These are phyloP conservation scores for Calypte anna DNA, from an alignment of 2,113 vertebrate species.

Conservation along the genomic window DNA sequence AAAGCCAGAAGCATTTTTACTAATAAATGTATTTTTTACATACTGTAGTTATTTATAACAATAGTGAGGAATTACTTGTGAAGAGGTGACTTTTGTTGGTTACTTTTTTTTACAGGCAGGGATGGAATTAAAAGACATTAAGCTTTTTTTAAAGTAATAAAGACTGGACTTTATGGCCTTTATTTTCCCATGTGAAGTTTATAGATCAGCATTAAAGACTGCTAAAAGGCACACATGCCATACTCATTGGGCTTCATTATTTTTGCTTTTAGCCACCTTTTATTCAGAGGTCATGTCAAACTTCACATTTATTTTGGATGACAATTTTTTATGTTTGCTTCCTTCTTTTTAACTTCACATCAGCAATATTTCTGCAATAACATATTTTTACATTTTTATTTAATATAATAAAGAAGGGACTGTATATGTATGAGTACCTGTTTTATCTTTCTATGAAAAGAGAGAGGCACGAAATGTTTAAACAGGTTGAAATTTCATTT, in stretches of 20 bases:
- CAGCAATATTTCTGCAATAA: not conserved
- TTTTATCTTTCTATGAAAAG: not conserved
- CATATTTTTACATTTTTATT: not conserved
- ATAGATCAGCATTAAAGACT: not conserved
- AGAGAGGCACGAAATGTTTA: not conserved
- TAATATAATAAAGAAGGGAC: not conserved
- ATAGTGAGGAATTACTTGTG: not conserved
- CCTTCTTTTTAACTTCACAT: not conserved
- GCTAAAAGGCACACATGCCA: not conserved
- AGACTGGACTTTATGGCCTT: not conserved
- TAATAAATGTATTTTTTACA: not conserved
- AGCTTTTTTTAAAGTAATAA: not conserved
- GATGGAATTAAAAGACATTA: not conserved
- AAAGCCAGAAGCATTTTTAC: constrained; percentile 29
- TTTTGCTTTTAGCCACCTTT: not conserved
- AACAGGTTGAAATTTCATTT: constrained; percentile 3
- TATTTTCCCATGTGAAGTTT: not conserved
- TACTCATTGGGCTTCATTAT: not conserved
- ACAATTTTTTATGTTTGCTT: not conserved
- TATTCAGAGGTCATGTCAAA: not conserved
- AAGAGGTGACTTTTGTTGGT: not conserved
- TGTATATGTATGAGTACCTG: not conserved
- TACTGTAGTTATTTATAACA: constrained; percentile 5
- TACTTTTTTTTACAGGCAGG: not conserved
- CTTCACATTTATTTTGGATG: not conserved